These are phyloP conservation scores for Mesembrinibis cayennensis DNA, from an alignment of 2,113 vertebrate genomes.

Conservation along the genomic window DNA sequence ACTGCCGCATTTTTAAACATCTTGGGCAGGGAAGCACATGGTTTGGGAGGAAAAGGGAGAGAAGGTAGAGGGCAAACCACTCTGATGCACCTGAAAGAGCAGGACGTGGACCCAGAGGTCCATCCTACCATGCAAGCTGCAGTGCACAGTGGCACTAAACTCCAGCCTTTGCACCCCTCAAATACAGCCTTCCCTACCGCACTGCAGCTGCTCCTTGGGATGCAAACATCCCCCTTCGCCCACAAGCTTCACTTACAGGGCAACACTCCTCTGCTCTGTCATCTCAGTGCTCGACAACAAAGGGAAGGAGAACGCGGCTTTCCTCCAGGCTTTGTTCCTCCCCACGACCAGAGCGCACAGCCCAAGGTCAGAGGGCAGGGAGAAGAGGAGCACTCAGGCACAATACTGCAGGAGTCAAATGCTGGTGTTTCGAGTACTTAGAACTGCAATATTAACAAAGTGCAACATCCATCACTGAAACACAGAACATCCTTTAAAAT, in stretches of 20 bases:
- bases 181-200: background rate
- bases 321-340: background rate
- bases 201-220: background rate
- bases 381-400: background rate
- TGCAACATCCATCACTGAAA: background rate
- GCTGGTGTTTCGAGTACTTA: rapidly evolving
- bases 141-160: background rate
- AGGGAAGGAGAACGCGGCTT: background rate
- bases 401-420: background rate
- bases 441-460: background rate
- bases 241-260: background rate
- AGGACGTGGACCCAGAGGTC: too few species aligned
- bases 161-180: background rate
- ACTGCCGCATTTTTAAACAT: background rate
- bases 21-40: background rate
- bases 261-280: background rate
- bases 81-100: background rate
- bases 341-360: background rate
- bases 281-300: rapidly evolving
- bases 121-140: background rate
- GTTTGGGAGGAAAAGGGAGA: background rate
- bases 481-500: background rate
- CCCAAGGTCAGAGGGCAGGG: background rate
- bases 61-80: background rate
- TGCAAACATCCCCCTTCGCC: background rate